phyloP scores from a whole-genome alignment of 2,113 vertebrate genomes.

The Neopipo cinnamomea region DNA sequence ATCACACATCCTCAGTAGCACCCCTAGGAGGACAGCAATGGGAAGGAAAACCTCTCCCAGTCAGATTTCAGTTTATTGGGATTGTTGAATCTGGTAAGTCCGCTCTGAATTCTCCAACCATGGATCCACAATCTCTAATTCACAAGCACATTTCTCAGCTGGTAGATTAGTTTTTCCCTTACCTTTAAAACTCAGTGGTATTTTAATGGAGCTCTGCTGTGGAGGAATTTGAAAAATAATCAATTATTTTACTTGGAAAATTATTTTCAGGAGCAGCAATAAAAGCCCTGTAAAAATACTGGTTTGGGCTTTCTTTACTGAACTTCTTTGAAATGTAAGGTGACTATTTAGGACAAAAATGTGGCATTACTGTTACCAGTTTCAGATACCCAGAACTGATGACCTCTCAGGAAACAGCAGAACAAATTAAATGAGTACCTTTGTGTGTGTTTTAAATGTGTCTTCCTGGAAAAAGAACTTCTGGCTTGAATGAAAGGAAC shows the following conservation, averaged over 20 bases:
- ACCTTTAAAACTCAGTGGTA: not conserved
- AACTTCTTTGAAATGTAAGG: not conserved
- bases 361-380: not conserved
- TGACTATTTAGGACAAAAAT: not conserved
- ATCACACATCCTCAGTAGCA: not conserved
- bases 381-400: not conserved
- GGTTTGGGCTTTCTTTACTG: not conserved
- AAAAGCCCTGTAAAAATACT: not conserved
- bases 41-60: not conserved
- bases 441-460: not conserved
- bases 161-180: not conserved
- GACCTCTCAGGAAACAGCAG: not conserved
- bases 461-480: slow-evolving; percentile 21
- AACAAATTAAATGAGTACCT: not conserved
- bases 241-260: not conserved
- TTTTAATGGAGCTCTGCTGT: not conserved
- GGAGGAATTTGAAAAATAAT: not conserved
- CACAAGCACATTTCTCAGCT: not conserved
- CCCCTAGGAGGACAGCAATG: not conserved
- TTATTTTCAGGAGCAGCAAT: not conserved
- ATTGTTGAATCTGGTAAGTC: not conserved
- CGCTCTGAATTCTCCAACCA: not conserved
- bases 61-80: not conserved
- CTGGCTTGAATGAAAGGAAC: not conserved
- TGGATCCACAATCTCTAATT: not conserved